A percentile compares a stretch with the other conserved stretches of the same genome.
Evolutionary conservation across 2,797 vertebrate species (phyloP).

Genomic region (Sylvilagus floridanus): DNA sequence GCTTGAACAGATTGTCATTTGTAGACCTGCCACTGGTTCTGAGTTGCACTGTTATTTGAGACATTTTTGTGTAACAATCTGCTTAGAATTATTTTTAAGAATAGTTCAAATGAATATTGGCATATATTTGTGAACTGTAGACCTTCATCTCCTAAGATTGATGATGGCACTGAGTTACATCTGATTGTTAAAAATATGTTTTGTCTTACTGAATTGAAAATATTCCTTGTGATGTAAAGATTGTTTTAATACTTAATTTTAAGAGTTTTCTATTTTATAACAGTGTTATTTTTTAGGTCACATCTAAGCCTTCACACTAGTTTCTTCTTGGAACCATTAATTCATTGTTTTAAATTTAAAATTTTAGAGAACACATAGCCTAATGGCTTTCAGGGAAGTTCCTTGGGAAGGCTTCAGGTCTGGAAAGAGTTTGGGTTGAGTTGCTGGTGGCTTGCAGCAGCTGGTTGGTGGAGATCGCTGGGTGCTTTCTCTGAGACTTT

Average conservation of each 20-base stretch:
- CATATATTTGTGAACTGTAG: not conserved
- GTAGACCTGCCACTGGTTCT: not conserved
- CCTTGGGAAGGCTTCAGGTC: not conserved
- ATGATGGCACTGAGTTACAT: too few relatives aligned
- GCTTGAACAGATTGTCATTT: not conserved
- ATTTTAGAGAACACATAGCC: not conserved
- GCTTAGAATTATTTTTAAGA: slow-evolving; percentile 1
- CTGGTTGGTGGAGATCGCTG: not conserved
- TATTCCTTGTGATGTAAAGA: not conserved
- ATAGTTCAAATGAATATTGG: not conserved
- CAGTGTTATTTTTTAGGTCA: slow-evolving; percentile 26
- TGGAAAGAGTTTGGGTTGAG: not conserved
- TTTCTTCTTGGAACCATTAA: slow-evolving; percentile 4
- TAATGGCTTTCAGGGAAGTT: not conserved
- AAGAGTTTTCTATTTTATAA: slow-evolving; percentile 28
- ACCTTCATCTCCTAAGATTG: not conserved
- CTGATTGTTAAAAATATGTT: slow-evolving; percentile 12
- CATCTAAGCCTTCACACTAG: not conserved
- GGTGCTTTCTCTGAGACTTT: not conserved
- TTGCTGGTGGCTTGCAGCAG: not conserved
- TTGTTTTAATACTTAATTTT: slow-evolving; percentile 47
- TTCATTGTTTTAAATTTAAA: slow-evolving; percentile 42
- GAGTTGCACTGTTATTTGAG: slow-evolving; percentile 40
- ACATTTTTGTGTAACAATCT: not conserved
- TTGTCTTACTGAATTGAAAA: slow-evolving; percentile 55